Base-by-base conservation (phyloP, 2,113 vertebrate genomes). In the Engystomops pustulosus region DNA sequence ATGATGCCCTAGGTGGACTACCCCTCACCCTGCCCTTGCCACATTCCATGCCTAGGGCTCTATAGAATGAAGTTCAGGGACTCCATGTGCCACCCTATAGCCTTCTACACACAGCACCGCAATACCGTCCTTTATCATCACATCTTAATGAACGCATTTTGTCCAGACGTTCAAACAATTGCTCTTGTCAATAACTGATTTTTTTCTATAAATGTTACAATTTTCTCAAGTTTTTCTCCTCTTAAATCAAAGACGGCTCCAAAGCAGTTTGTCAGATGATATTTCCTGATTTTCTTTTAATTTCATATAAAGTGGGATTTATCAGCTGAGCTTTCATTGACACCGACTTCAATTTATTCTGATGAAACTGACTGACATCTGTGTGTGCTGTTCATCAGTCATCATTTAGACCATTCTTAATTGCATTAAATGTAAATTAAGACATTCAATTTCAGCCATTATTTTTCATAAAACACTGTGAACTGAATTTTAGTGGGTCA, bases 351-450 rank as follows among this genome's bases (percentile, higher is more conserved):
- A 94, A 94, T 93, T 92, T 94, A 91, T 93, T 90, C 93, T 95
- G 96, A 95, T 93, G 93, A 94, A 94, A 92, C 95, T 96, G 96
- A 98, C 94, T 97, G 96, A 97, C 96, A 95, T 93, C 92, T 95
- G 93, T 92, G 95, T 93, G 94, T 94, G 94, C 94, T 94, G 92
- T 94, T 96, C 96, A 97, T 98, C 96, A 95, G 96, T 97, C 97
- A 96, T 97, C 94, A 95, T 98, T 97, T 97, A 95, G 95, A 96
- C 95, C 95, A 95, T 94, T 97, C 96, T 97, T 97, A 97, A 98
- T 98, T 97, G 92, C 94, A 96, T 98, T 98, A 97, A 96, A 97
- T 97, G 94, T 96, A 97, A 97, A 98, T 97, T 96, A 98, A 98
- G 96, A 97, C 96, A 97, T 97, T 97, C 95, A 95, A 96, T 98